Base-by-base conservation (phyloP, 2,797 vertebrate genomes). In the Chloroceryle amazona region DNA sequence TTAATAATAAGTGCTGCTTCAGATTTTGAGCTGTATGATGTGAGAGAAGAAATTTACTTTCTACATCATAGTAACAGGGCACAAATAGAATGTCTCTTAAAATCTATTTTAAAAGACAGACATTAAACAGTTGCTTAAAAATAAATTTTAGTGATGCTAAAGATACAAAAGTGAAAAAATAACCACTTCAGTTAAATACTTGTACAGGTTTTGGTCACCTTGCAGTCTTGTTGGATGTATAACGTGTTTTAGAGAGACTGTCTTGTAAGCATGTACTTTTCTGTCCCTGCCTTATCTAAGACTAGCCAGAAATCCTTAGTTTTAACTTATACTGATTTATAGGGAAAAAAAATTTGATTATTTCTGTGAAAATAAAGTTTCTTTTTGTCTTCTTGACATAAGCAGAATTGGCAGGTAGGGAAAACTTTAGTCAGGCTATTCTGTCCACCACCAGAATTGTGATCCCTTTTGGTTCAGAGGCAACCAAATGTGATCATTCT, bases 171-270 rank as follows among this genome's bases (percentile, higher is more conserved):
- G 33, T 22, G 1, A 21, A 83, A 33, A 37, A 26, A 11, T 29
- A 39, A 41, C 13, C 19, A 8, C 4, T 63, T 78, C 8, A 46
- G 6, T 81, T 66, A 37, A 41, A 35, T 65, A 12, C 4, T 52
- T 52, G 26, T 62, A 12, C 0, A 54, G 8, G 60, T 58, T 72
- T 62, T 67, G 11, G 16, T 83, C 10, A 76, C 4, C 19, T 67
- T 83, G 9, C 55, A 37, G 21, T 70, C 3, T 71, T 82, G 44
- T 1, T 47, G 76, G 52, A 35, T 6, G 13, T 7, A 6, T 3
- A 17, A 29, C 1, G 0, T 31, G 10, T 67, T 74, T 52, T 41
- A 60, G 31, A 55, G 29, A 35, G 1, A 1, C 7, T 55, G 0
- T 70, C 26, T 78, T 81, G 17, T 85, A 33, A 16, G 42, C 66